Evolutionary conservation across 23 tunicate genomes (phyloP).

Genomic region (Styela plicata): DNA sequence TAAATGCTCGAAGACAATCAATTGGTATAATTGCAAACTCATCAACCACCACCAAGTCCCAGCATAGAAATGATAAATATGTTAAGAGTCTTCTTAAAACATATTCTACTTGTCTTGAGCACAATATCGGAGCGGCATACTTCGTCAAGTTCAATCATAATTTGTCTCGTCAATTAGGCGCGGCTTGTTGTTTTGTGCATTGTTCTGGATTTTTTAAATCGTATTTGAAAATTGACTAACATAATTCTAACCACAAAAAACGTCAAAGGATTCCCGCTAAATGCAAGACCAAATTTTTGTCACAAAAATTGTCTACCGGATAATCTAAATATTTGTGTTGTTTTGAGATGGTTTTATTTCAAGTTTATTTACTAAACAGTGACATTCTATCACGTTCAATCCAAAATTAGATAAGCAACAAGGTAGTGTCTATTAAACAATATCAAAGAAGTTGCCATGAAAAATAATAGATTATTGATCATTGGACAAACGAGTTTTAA

Average conservation of each 20-base stretch:
- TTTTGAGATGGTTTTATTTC: neutral
- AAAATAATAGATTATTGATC: too few relatives aligned
- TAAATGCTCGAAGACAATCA: too few relatives aligned
- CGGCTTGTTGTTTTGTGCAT: neutral
- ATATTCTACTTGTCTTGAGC: neutral
- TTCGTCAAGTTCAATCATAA: neutral
- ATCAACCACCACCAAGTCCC: too few relatives aligned
- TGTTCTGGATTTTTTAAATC: neutral
- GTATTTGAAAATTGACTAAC: neutral
- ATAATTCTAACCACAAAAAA: neutral
- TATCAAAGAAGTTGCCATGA: too few relatives aligned
- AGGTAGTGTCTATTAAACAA: neutral
- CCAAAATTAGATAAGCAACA: neutral
- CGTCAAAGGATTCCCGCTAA: neutral
- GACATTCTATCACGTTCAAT: neutral
- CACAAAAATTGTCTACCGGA: neutral
- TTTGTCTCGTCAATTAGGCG: neutral
- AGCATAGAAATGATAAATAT: neutral
- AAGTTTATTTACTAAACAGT: neutral
- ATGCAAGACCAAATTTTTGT: neutral
- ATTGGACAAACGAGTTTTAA: too few relatives aligned
- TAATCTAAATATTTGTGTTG: neutral
- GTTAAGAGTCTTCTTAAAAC: neutral
- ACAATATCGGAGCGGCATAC: neutral
- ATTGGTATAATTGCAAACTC: too few relatives aligned